Conservation (phyloP, 2,888 invertebrate species). For the Stenolophus ochropezus region DNA sequence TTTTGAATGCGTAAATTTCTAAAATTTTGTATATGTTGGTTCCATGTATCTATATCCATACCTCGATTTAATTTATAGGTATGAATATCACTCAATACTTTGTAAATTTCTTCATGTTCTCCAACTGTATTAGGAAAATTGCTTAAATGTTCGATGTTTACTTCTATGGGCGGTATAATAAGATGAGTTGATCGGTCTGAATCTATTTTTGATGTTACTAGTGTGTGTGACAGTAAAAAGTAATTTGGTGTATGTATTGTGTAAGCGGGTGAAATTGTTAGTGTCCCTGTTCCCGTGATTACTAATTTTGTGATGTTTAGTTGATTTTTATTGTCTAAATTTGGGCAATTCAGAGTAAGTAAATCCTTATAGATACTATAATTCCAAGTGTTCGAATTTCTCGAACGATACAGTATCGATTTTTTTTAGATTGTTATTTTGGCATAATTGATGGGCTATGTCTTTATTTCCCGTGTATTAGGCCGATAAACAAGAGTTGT, state of each 20-base stretch:
- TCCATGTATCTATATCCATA: background rate
- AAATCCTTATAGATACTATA: background rate
- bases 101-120: background rate
- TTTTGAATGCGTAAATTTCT: background rate
- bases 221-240: background rate
- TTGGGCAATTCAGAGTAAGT: background rate
- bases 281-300: constrained; percentile 12
- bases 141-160: background rate
- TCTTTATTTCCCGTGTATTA: background rate
- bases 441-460: background rate
- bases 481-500: background rate
- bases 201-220: background rate
- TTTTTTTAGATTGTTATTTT: background rate
- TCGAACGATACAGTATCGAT: background rate
- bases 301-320: background rate
- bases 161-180: constrained; percentile 9
- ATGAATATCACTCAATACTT: background rate
- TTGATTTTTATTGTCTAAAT: background rate
- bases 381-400: background rate
- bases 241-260: constrained; percentile 4
- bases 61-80: background rate
- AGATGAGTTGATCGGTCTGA: no score
- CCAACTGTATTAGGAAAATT: background rate
- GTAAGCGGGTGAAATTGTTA: background rate
- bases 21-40: background rate